Evolutionary conservation across 2,797 vertebrate species (phyloP).

Genomic region (Brotula barbata): DNA sequence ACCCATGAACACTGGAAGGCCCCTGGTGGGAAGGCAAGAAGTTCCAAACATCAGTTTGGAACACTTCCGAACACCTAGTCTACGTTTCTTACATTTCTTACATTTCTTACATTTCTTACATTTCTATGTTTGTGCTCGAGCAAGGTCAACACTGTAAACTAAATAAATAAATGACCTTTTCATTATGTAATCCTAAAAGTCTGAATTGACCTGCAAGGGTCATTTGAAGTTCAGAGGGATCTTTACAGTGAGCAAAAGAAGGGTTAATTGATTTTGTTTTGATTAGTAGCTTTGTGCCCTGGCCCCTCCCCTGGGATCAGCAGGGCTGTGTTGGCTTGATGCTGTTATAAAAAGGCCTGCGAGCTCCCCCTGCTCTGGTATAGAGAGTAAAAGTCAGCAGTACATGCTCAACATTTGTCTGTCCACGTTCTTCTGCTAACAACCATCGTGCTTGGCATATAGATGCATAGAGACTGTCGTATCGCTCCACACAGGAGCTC

Average conservation of each 20-base stretch:
- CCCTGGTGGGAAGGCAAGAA: neutral
- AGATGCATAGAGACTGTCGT: slow-evolving; percentile 72
- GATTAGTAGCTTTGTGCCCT: slow-evolving; percentile 70
- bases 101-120: too few species aligned
- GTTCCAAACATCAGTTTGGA: too few species aligned
- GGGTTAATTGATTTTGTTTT: slow-evolving; percentile 78
- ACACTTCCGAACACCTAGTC: too few species aligned
- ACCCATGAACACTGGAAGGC: slow-evolving; percentile 6
- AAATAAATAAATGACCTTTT: too few species aligned
- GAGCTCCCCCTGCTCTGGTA: slow-evolving; percentile 75
- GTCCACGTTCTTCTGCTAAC: slow-evolving; percentile 73
- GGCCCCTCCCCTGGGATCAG: slow-evolving; percentile 75
- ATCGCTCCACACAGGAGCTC: slow-evolving; percentile 70
- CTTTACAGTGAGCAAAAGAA: slow-evolving; percentile 39
- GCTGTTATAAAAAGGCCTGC: slow-evolving; percentile 81
- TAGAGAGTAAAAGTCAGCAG: slow-evolving; percentile 81
- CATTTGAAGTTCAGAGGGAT: slow-evolving; percentile 21
- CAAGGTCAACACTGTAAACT: too few species aligned
- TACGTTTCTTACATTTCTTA: too few species aligned
- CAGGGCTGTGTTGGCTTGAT: slow-evolving; percentile 53
- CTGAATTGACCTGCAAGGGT: neutral
- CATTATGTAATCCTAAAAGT: neutral
- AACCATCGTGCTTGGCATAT: slow-evolving; percentile 63
- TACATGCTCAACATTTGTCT: slow-evolving; percentile 79
- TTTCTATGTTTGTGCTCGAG: too few species aligned